phyloP scores from a whole-genome alignment of 2,888 invertebrate genomes.

The Tribolium freemani region DNA sequence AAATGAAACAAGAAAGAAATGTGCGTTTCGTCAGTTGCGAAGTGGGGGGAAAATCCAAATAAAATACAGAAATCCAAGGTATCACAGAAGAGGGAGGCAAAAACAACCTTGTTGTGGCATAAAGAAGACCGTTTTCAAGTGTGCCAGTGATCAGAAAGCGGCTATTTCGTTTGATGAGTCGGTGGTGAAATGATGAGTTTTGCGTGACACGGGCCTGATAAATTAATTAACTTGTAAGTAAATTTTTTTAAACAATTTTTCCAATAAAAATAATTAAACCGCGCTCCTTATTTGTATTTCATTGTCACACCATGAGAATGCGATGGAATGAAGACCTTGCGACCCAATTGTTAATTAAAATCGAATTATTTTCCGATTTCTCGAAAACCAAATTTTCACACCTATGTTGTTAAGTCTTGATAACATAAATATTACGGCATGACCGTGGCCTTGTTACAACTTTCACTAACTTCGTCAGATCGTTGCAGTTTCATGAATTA shows the following conservation, averaged over 20 bases:
- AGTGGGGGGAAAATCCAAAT: slow-evolving; percentile 13
- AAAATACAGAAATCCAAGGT: slow-evolving; percentile 23
- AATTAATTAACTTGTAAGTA: background rate
- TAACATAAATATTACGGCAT: background rate
- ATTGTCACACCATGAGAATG: background rate
- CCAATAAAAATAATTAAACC: too few species aligned
- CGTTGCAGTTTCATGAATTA: background rate
- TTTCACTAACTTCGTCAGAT: background rate
- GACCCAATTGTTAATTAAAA: background rate
- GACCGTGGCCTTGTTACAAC: background rate
- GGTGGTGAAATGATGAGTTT: background rate
- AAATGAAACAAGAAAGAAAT: background rate
- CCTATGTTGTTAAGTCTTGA: background rate
- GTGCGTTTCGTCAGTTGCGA: background rate
- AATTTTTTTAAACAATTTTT: background rate
- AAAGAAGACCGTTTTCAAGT: background rate
- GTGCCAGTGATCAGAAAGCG: background rate
- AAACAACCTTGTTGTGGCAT: slow-evolving; percentile 16
- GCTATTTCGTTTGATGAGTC: background rate
- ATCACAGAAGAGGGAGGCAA: slow-evolving; percentile 23
- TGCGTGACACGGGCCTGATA: background rate
- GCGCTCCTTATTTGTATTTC: too few species aligned
- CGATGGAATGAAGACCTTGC: background rate
- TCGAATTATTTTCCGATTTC: background rate
- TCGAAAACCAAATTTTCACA: background rate